Percentiles rank a stretch among this genome's conserved stretches.
Conservation (phyloP, 92 coral and sea anemone genomes). For the Epizoanthus rinbou region DNA sequence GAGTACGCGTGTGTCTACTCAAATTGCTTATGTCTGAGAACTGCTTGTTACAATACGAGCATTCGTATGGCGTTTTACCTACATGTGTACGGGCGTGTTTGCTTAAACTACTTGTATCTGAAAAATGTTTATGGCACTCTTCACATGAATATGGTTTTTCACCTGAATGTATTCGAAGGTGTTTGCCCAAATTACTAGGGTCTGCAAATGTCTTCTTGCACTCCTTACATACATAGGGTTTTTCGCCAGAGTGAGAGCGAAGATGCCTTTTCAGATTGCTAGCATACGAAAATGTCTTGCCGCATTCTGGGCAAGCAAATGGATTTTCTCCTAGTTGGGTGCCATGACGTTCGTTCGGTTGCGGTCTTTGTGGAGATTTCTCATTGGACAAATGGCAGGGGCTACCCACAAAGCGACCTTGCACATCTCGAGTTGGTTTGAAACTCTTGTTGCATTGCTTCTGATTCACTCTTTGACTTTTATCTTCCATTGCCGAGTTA, state of each 20-base stretch:
- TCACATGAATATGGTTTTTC: slow-evolving; percentile 23
- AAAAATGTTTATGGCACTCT: slow-evolving; percentile 3
- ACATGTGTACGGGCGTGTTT: not conserved
- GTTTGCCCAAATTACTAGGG: slow-evolving; percentile 35
- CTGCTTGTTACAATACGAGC: not conserved
- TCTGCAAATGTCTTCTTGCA: slow-evolving; percentile 35
- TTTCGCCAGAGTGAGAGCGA: slow-evolving; percentile 43
- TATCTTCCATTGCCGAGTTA: too few relatives aligned
- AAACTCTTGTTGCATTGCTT: not conserved
- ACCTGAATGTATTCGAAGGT: slow-evolving; percentile 24
- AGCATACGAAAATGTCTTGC: slow-evolving; percentile 29
- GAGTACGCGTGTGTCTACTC: not conserved
- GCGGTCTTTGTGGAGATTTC: not conserved
- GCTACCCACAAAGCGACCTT: slow-evolving; percentile 23
- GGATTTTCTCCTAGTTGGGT: slow-evolving; percentile 40
- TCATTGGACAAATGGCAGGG: not conserved
- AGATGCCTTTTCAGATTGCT: slow-evolving; percentile 34
- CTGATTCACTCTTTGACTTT: too few relatives aligned
- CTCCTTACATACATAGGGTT: slow-evolving; percentile 33
- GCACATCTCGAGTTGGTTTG: slow-evolving; percentile 21
- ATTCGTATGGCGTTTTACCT: not conserved
- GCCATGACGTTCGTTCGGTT: not conserved
- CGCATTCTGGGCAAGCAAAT: slow-evolving; percentile 25
- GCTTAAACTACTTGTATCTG: slow-evolving; percentile 16
- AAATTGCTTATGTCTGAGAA: not conserved